Conservation (phyloP, 2,797 vertebrate genomes). For the Gymnodraco acuticeps region DNA sequence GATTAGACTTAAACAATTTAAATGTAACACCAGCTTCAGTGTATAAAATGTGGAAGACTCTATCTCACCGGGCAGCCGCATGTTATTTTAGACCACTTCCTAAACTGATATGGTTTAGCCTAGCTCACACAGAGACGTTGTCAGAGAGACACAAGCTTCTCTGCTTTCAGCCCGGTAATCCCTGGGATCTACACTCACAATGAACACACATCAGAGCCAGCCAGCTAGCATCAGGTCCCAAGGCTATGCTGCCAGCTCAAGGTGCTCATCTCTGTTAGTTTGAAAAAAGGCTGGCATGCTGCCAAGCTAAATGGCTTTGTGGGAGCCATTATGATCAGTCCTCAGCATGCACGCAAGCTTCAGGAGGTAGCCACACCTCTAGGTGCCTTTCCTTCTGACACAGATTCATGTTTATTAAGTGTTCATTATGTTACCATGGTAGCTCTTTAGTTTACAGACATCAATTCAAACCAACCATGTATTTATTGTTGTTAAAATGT, state of each 20-base stretch:
- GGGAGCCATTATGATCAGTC: slow-evolving; percentile 71
- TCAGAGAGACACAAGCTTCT: slow-evolving; percentile 70
- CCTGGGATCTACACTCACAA: slow-evolving; percentile 77
- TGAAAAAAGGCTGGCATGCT: slow-evolving; percentile 47
- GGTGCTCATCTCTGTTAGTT: slow-evolving; percentile 71
- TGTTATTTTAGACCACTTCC: slow-evolving; percentile 65
- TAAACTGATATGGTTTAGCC: slow-evolving; percentile 52
- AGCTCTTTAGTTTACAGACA: neutral
- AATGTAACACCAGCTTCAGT: slow-evolving; percentile 18
- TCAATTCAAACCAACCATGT: neutral
- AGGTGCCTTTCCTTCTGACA: slow-evolving; percentile 32
- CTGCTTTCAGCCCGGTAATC: slow-evolving; percentile 81
- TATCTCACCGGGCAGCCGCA: slow-evolving; percentile 16
- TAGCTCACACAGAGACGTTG: slow-evolving; percentile 53
- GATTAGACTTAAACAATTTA: slow-evolving; percentile 22
- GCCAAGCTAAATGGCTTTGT: slow-evolving; percentile 72
- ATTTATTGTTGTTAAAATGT: neutral
- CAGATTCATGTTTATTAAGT: slow-evolving; percentile 23
- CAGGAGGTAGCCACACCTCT: slow-evolving; percentile 41
- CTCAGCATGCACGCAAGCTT: slow-evolving; percentile 67
- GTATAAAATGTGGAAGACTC: slow-evolving; percentile 33
- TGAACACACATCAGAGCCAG: slow-evolving; percentile 74
- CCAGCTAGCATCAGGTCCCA: slow-evolving; percentile 51
- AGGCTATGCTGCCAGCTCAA: slow-evolving; percentile 71
- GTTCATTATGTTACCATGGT: slow-evolving; percentile 12